Percentiles rank a stretch among this genome's conserved stretches.
Conservation (phyloP, 2,888 invertebrate species). For the Theodoxus fluviatilis region DNA sequence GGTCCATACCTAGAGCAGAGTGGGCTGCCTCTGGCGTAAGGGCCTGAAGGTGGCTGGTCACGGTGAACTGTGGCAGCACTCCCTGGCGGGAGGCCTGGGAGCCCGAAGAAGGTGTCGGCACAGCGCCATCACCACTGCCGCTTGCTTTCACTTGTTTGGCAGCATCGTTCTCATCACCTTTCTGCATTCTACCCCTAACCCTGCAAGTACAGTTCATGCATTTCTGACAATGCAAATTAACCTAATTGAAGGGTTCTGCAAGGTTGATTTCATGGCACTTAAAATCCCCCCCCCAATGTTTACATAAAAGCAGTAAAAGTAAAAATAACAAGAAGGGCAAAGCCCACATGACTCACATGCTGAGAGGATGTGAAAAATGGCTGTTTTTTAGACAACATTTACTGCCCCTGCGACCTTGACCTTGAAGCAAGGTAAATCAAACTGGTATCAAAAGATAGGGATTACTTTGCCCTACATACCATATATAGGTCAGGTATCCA, state of each 20-base stretch:
- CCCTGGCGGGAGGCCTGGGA: slow-evolving; percentile 6
- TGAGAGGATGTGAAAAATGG: too few relatives aligned
- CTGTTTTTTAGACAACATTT: too few relatives aligned
- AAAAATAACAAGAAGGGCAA: too few relatives aligned
- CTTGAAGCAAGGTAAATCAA: too few relatives aligned
- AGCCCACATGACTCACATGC: too few relatives aligned
- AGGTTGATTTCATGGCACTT: not conserved
- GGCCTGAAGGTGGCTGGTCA: slow-evolving; percentile 29
- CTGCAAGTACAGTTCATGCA: not conserved
- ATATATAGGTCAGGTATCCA: too few relatives aligned
- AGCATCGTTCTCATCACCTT: slow-evolving; percentile 27
- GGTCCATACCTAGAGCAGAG: slow-evolving; percentile 15
- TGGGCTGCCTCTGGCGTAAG: slow-evolving; percentile 21
- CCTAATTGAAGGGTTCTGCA: not conserved
- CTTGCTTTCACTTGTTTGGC: slow-evolving; percentile 21
- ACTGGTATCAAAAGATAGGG: too few relatives aligned
- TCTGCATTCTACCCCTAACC: slow-evolving; percentile 29
- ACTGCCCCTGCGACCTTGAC: too few relatives aligned
- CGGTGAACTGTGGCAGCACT: slow-evolving; percentile 22
- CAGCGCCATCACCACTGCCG: slow-evolving; percentile 18
- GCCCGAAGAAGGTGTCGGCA: not conserved
- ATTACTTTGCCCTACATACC: too few relatives aligned
- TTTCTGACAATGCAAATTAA: not conserved
- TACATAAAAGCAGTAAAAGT: too few relatives aligned
- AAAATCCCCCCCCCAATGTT: not conserved